Conservation (phyloP, 2,797 vertebrate species). For the Mormyrops boulengeri region DNA sequence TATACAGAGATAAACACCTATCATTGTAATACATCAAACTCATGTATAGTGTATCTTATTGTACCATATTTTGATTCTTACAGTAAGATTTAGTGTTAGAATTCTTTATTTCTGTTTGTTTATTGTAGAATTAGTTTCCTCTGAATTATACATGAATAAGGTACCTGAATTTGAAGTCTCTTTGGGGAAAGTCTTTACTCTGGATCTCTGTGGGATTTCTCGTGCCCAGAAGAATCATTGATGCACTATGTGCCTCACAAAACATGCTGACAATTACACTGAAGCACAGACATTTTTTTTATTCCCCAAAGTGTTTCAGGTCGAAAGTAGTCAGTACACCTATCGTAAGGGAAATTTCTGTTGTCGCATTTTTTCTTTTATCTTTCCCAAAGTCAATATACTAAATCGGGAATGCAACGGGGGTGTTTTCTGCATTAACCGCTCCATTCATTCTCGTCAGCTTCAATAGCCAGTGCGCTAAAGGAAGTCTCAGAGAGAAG, state of each 20-base stretch:
- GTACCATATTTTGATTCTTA: neutral
- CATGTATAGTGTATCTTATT: neutral
- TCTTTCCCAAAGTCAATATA: neutral
- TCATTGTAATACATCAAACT: neutral
- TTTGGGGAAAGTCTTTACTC: neutral
- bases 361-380: neutral
- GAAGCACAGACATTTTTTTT: neutral
- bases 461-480: neutral
- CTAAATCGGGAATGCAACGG: neutral
- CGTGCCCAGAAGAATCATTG: neutral
- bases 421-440: neutral
- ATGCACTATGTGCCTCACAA: conserved; percentile 28
- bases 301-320: neutral
- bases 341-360: neutral
- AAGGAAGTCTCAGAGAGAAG: neutral
- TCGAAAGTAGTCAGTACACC: neutral
- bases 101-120: neutral
- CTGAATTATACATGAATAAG: neutral
- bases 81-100: neutral
- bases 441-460: neutral
- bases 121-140: neutral
- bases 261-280: neutral
- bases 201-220: neutral
- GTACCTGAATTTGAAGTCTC: neutral
- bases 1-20: neutral